Evolutionary conservation across 2,797 vertebrate genomes (phyloP), one percentile per base, ranked within the genome.

Genomic region (Neoniphon sammara): DNA sequence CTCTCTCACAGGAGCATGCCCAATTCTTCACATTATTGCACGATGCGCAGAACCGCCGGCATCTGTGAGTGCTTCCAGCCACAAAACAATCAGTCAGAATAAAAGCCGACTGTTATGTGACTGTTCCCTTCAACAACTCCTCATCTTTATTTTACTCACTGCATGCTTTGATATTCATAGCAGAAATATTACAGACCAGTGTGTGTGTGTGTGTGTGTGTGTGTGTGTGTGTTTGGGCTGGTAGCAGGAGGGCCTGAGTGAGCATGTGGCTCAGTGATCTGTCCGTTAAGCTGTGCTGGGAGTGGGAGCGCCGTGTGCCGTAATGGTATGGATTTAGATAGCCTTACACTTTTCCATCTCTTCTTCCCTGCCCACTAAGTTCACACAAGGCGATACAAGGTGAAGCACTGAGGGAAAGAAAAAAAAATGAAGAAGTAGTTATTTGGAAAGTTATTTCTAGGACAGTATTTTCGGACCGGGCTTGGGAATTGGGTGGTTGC

Each of bases 81-180:
- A 4, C 55, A 17, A 67, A 75, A 77, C 71, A 77, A 85, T 87
- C 82, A 85, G 42, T 90, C 83, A 85, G 75, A 81, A 81, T 68
- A 68, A 81, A 17, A 80, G 79, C 57, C 70, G 62, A 70, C 52
- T 46, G 25, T 27, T 27, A 65, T 21, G 53, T 84, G 64, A 83
- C 73, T 59, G 66, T 53, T 61, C 68, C 58, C 27, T 67, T 81
- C 56, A 76, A 73, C 69, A 77, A 81, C 81, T 72, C 84, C 57
- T 87, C 83, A 80, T 83, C 72, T 84, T 81, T 65, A 83, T 87
- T 86, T 82, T 69, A 81, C 82, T 62, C 74, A 59, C 61, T 64
- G 57, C 60, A 62, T 75, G 47, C 62, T 83, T 80, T 61, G 80
- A 80, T 78, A 75, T 75, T 82, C 73, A 73, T 67, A 73, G 77